Evolutionary conservation across 2,797 vertebrate genomes (phyloP), one percentile per base, ranked within the genome.

Genomic region (Brachyrhaphis roseni): DNA sequence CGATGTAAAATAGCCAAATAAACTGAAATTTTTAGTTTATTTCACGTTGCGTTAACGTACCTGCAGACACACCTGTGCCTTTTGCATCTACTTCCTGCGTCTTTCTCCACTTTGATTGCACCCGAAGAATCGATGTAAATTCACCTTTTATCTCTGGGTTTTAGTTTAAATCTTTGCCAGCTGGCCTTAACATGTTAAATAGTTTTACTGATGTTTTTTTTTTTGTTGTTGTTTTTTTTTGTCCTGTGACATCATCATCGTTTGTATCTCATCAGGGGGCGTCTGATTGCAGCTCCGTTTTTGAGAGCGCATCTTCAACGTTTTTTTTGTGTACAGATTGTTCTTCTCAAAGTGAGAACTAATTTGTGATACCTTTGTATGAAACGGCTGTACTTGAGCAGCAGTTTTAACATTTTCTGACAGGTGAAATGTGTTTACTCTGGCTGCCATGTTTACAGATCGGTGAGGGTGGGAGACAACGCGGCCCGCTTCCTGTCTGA

Each of bases 391-490:
- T 82, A 74, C 82, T 85, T 82, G 76, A 75, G 75, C 81, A 78
- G 83, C 89, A 72, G 81, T 86, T 88, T 82, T 85, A 81, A 86
- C 45, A 53, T 90, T 91, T 85, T 91, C 89, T 88, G 80, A 87
- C 86, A 74, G 82, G 57, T 88, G 75, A 92, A 89, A 89, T 80
- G 82, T 89, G 93, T 95, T 93, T 93, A 94, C 93, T 91, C 86
- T 85, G 80, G 82, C 89, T 92, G 90, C 87, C 92, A 90, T 95
- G 95, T 96, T 96, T 95, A 95, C 95, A 91, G 83, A 89, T 87
- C 45, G 45, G 85, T 84, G 87, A 89, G 80, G 77, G 90, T 85
- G 84, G 81, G 90, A 88, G 88, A 77, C 85, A 66, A 64, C 49
- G 79, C 82, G 84, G 87, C 88, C 83, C 89, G 86, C 83, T 90